Base-by-base conservation (phyloP, 2,797 vertebrate genomes). In the Danio tinwini region DNA sequence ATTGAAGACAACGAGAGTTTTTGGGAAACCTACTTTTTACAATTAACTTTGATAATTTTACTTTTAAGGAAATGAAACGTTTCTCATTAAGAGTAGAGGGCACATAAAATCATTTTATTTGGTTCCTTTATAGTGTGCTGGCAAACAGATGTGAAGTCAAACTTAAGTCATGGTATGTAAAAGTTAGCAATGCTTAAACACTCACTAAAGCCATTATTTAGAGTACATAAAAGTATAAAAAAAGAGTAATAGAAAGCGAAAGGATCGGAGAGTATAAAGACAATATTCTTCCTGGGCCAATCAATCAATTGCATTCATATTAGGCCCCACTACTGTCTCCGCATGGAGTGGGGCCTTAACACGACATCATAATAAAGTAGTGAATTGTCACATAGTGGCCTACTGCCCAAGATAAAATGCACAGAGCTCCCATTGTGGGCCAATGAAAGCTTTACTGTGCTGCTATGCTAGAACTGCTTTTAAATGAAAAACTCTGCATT, bases 301-400 rank as follows among this genome's bases (percentile, higher is more conserved):
- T 85, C 81, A 85, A 73, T 86, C 47, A 70, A 50, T 63, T 50
- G 53, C 53, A 82, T 87, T 85, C 76, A 85, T 50, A 42, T 68
- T 59, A 59, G 21, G 42, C 58, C 40, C 52, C 50, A 47, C 65
- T 73, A 63, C 72, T 74, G 71, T 76, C 61, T 81, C 76, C 83
- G 67, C 61, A 83, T 78, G 73, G 76, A 81, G 50, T 81, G 71
- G 6, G 69, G 80, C 75, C 70, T 83, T 76, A 71, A 78, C 81
- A 81, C 42, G 47, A 79, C 82, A 83, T 84, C 80, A 83, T 87
- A 83, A 87, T 85, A 84, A 76, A 82, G 81, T 79, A 82, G 76
- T 17, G 62, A 83, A 82, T 84, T 86, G 81, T 87, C 76, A 82
- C 79, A 86, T 64, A 70, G 62, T 81, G 81, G 45, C 76, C 81